These are phyloP conservation scores for Drosophila baimaii DNA, from an alignment of 1,140 invertebrate species.

Conservation along the genomic window DNA sequence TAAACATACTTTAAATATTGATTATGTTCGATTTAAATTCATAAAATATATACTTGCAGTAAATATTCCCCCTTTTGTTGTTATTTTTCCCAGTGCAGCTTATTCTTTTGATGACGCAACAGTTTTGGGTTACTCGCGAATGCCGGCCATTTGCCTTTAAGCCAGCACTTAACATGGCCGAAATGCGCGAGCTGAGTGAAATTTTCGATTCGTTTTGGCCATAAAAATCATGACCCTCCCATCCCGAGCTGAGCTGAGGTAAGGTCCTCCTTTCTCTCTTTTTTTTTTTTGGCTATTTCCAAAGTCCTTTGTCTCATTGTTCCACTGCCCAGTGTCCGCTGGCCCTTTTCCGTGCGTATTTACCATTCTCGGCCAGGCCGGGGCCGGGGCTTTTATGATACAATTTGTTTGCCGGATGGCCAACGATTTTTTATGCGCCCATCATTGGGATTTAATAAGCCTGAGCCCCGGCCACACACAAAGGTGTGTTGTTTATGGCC, in stretches of 20 bases:
- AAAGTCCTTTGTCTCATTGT: constrained; percentile 66
- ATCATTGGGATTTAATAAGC: constrained; percentile 81
- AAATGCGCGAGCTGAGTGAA: constrained; percentile 72
- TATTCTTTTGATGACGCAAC: constrained; percentile 63
- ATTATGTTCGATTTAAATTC: neutral
- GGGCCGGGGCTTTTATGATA: constrained; percentile 62
- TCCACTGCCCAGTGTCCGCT: constrained; percentile 22
- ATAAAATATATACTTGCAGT: neutral
- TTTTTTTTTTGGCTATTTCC: constrained; percentile 54
- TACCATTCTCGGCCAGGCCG: constrained; percentile 54
- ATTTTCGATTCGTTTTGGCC: constrained; percentile 71
- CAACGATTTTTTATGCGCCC: constrained; percentile 64
- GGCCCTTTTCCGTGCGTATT: constrained; percentile 59
- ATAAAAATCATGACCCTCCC: constrained; percentile 68
- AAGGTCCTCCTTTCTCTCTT: constrained; percentile 26
- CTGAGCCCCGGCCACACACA: constrained; percentile 44
- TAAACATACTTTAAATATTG: too few species aligned
- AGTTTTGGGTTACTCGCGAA: constrained; percentile 37
- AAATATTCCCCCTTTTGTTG: neutral
- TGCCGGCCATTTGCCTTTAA: constrained; percentile 35
- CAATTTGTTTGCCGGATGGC: constrained; percentile 69
- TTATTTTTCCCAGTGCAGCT: constrained; percentile 13
- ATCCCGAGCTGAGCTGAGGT: constrained; percentile 41
- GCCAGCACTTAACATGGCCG: constrained; percentile 65
- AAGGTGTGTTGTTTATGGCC: constrained; percentile 52